These are phyloP conservation scores for Selenia dentaria DNA, from an alignment of 2,888 invertebrate species.

Conservation along the genomic window DNA sequence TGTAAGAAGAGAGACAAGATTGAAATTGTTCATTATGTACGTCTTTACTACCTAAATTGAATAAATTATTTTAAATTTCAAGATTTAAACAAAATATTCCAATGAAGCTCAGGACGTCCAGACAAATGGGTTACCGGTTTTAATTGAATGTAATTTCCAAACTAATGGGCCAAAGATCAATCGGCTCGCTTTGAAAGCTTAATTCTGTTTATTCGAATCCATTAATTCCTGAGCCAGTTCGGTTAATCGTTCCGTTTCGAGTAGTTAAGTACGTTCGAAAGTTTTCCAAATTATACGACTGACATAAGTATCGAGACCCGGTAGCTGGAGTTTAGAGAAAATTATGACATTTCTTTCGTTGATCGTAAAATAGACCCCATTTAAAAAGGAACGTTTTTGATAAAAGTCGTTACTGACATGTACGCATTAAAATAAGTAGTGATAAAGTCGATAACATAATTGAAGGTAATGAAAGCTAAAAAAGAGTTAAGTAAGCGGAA, in stretches of 20 bases:
- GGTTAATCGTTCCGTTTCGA: slow-evolving; percentile 62
- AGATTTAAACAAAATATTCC: slow-evolving; percentile 10
- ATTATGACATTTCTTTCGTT: slow-evolving; percentile 54
- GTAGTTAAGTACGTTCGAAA: slow-evolving; percentile 54
- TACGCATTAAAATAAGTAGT: slow-evolving; percentile 38
- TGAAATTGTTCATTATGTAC: no score
- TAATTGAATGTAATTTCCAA: slow-evolving; percentile 72
- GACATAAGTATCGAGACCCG: slow-evolving; percentile 29
- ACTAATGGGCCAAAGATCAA: slow-evolving; percentile 64
- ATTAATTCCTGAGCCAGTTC: slow-evolving; percentile 70
- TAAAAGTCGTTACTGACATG: slow-evolving; percentile 26
- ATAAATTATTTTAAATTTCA: no score
- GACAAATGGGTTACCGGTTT: slow-evolving; percentile 50
- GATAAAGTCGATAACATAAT: slow-evolving; percentile 39
- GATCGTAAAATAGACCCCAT: slow-evolving; percentile 47
- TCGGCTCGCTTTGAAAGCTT: slow-evolving; percentile 75
- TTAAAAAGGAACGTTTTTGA: slow-evolving; percentile 35
- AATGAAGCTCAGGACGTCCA: slow-evolving; percentile 31
- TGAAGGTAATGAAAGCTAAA: slow-evolving; percentile 38
- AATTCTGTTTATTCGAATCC: slow-evolving; percentile 77
- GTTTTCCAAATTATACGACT: slow-evolving; percentile 46
- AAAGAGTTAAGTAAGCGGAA: slow-evolving; percentile 39
- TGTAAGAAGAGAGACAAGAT: no score
- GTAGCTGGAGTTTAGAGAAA: slow-evolving; percentile 46
- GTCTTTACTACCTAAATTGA: no score